Evolutionary conservation across 2,888 invertebrate genomes (phyloP).

Genomic region (Rhorus exstirpatorius): DNA sequence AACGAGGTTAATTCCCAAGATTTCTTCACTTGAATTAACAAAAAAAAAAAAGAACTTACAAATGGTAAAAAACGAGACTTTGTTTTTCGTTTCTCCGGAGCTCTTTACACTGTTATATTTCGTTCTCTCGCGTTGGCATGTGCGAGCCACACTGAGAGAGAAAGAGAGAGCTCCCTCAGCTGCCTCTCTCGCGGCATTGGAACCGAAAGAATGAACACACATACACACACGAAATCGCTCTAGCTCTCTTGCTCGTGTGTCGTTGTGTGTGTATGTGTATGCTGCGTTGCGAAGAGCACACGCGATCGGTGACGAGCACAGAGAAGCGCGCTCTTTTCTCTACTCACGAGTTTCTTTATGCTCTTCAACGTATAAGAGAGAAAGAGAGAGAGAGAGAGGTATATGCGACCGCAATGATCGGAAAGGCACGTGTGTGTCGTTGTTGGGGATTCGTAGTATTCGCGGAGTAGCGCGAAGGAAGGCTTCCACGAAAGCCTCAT

Average conservation of each 20-base stretch:
- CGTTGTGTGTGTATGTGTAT: slow-evolving; percentile 2
- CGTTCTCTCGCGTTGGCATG: slow-evolving; percentile 36
- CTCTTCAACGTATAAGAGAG: slow-evolving; percentile 36
- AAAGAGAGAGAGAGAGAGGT: slow-evolving; percentile 55
- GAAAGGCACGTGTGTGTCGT: slow-evolving; percentile 74
- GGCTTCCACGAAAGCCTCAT: slow-evolving; percentile 83
- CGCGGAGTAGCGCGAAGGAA: slow-evolving; percentile 83
- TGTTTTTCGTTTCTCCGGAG: neutral
- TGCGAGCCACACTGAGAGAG: slow-evolving; percentile 58
- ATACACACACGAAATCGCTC: slow-evolving; percentile 48
- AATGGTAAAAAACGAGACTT: neutral
- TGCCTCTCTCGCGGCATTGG: slow-evolving; percentile 32
- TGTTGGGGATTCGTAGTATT: slow-evolving; percentile 81
- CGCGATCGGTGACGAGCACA: slow-evolving; percentile 52
- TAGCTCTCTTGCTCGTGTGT: slow-evolving; percentile 33
- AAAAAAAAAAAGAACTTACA: neutral
- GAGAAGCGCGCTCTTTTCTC: slow-evolving; percentile 29
- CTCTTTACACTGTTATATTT: neutral
- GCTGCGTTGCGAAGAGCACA: slow-evolving; percentile 50
- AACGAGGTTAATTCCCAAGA: too few relatives aligned
- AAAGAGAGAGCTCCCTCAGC: slow-evolving; percentile 37
- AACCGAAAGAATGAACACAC: slow-evolving; percentile 8
- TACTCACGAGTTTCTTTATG: slow-evolving; percentile 38
- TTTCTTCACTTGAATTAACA: too few relatives aligned
- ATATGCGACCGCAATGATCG: slow-evolving; percentile 53